Evolutionary conservation across 2,797 vertebrate genomes (phyloP), one percentile per base, ranked within the genome.

Genomic region (Ctenopoma kingsleyae): DNA sequence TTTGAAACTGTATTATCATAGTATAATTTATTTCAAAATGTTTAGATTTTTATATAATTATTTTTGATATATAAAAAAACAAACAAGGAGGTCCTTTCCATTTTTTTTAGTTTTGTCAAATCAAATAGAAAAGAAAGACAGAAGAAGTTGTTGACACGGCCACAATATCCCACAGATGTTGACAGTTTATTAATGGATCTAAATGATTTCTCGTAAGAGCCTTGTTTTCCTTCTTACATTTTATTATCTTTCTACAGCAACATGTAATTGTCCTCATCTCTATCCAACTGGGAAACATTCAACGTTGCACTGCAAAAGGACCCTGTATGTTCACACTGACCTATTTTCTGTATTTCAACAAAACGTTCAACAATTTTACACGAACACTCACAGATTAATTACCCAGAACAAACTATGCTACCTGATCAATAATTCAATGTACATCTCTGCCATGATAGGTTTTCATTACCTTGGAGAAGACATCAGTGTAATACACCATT

Each of bases 381-480:
- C 54, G 49, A 67, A 74, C 69, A 44, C 49, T 58, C n/a, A 1
- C 43, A 17, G 75, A 65, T 81, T 82, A 90, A 91, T 91, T 87
- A 83, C 57, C 60, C 66, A 55, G 62, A 84, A 86, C 59, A 84
- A 84, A 85, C 73, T 41, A 70, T 58, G 51, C 22, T 5, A 50
- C n/a, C 23, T 32, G 75, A 81, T 89, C 87, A 87, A 88, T 88
- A 88, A 73, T 43, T 78, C 78, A 48, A 81, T 84, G 64, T 25
- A 76, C 60, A 81, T 57, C 52, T 69, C 61, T 10, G 66, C 62
- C 19, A 48, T 71, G 52, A 61, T 78, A 53, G 50, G 12, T 72
- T 72, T 65, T 70, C 61, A 63, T 58, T 25, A 60, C 36, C 62
- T 43, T 36, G 23, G 23, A 65, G 43, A 57, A 32, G 15, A 32